phyloP scores from a whole-genome alignment of 1,140 invertebrate genomes.

The Drosophila setifemur region DNA sequence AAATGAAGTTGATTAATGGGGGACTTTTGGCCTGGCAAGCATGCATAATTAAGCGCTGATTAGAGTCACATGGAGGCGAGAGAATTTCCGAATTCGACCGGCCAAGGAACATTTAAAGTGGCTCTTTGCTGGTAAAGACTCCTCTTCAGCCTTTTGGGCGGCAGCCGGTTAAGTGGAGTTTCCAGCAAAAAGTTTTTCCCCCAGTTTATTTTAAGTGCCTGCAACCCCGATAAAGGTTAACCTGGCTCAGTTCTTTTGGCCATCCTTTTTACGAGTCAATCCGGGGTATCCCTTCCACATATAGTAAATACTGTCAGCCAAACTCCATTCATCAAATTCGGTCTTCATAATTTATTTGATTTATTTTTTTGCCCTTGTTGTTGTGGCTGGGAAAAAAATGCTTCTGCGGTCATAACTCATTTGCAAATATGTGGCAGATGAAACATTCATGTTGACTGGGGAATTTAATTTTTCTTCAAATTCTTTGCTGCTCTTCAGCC shows the following conservation, averaged over 20 bases:
- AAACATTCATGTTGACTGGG: constrained; percentile 40
- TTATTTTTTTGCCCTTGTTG: not conserved
- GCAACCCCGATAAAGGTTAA: not conserved
- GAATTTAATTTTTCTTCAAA: constrained; percentile 50
- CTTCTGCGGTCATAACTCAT: constrained; percentile 44
- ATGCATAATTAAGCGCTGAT: constrained; percentile 64
- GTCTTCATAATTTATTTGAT: constrained; percentile 35
- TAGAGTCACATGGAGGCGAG: constrained; percentile 29
- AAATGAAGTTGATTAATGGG: constrained; percentile 65
- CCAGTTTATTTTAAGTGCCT: constrained; percentile 15
- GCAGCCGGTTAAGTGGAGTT: constrained; percentile 13
- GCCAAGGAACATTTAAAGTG: constrained; percentile 15
- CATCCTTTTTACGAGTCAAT: constrained; percentile 5
- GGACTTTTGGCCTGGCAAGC: constrained; percentile 38
- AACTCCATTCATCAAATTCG: constrained; percentile 28
- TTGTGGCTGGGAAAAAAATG: constrained; percentile 16
- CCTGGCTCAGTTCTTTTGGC: not conserved
- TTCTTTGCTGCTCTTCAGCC: not conserved
- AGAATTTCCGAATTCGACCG: not conserved
- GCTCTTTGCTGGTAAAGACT: not conserved
- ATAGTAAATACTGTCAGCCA: constrained; percentile 7
- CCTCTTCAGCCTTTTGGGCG: not conserved
- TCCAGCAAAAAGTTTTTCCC: not conserved
- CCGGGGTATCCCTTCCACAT: no score
- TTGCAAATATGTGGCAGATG: constrained; percentile 40